Conservation (phyloP, 2,888 invertebrate species). For the Electrophaes corylata region DNA sequence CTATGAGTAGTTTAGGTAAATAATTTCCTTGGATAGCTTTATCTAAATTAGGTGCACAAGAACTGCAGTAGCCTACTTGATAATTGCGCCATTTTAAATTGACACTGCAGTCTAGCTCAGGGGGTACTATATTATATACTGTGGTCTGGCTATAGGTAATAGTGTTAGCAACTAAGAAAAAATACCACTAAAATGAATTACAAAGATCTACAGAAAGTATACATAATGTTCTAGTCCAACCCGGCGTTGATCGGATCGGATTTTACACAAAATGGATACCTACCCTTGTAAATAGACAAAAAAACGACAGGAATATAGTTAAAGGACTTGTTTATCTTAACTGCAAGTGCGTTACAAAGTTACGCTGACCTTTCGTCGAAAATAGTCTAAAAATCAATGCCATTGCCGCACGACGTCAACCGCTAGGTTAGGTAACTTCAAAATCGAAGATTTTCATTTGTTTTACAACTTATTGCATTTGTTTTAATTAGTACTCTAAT, state of each 20-base stretch:
- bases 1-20: too few relatives aligned
- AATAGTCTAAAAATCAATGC: conserved; percentile 55
- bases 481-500: conserved; percentile 11
- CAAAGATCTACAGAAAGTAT: too few relatives aligned
- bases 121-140: too few relatives aligned
- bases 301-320: neutral
- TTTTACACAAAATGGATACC: neutral
- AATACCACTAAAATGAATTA: too few relatives aligned
- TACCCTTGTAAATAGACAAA: neutral
- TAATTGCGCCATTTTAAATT: neutral
- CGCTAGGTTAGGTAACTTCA: conserved; percentile 52
- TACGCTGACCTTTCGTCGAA: conserved; percentile 37
- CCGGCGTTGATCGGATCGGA: neutral
- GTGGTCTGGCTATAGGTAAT: too few relatives aligned
- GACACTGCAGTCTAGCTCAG: too few relatives aligned
- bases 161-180: too few relatives aligned
- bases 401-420: conserved; percentile 42
- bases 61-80: neutral
- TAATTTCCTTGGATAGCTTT: too few relatives aligned
- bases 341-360: conserved; percentile 8
- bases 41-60: too few relatives aligned
- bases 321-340: neutral
- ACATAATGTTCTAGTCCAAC: too few relatives aligned
- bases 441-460: conserved; percentile 37
- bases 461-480: conserved; percentile 25